These are phyloP conservation scores for Cladorhizidae sp. DNA, from an alignment of 37 sponge, comb jelly and placozoan genomes.

Conservation along the genomic window DNA sequence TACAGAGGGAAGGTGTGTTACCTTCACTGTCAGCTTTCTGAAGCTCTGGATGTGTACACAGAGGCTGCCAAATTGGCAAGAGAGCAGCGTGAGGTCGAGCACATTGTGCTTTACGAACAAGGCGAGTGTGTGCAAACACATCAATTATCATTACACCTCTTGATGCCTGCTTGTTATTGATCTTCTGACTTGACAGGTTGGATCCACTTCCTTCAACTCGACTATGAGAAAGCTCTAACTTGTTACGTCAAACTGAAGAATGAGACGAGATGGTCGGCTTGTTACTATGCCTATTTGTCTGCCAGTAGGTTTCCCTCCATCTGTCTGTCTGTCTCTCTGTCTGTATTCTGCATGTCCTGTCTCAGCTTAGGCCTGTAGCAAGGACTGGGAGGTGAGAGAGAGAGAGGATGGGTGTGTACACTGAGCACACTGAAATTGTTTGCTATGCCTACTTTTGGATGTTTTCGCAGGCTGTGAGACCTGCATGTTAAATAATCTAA, in stretches of 20 bases:
- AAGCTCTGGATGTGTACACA: conserved; percentile 73
- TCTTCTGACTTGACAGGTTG: conserved; percentile 30
- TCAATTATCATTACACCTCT: background rate
- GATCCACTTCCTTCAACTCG: conserved; percentile 71
- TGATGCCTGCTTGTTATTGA: background rate
- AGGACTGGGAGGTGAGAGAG: background rate
- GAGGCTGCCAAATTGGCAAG: conserved; percentile 49
- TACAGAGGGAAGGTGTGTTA: conserved; percentile 32
- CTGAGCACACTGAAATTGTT: too few species aligned
- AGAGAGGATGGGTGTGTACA: too few species aligned
- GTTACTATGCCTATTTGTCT: conserved; percentile 84
- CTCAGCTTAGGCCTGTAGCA: background rate
- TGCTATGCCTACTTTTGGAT: too few species aligned
- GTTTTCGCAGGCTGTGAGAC: too few species aligned
- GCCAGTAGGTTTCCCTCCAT: too few species aligned
- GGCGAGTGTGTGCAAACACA: conserved; percentile 21
- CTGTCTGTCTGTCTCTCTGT: conserved; percentile 20
- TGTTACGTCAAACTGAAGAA: conserved; percentile 85
- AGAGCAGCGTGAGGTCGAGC: conserved; percentile 84
- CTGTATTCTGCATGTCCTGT: background rate
- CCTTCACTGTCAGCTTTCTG: conserved; percentile 39
- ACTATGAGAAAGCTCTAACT: conserved; percentile 59
- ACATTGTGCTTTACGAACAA: conserved; percentile 83
- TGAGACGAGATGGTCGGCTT: conserved; percentile 91
- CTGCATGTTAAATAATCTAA: too few species aligned